Evolutionary conservation across 2,113 vertebrate genomes (phyloP).

Genomic region (Indicator indicator): DNA sequence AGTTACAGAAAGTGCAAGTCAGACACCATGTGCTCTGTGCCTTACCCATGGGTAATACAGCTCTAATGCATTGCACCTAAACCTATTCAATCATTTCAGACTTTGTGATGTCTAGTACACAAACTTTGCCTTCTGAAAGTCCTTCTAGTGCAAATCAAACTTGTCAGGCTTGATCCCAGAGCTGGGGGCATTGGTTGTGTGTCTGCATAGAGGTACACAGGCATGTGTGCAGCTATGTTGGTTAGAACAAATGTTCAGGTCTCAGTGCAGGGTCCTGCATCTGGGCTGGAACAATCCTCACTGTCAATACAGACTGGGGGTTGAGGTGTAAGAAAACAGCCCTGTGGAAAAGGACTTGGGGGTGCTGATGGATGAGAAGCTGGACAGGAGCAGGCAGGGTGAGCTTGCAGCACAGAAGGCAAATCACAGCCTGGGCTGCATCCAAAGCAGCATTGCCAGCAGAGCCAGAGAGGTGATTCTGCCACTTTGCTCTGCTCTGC

Average conservation of each 20-base stretch:
- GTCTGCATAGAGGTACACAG: rapidly evolving
- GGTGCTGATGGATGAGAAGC: no score
- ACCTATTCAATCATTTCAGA: rapidly evolving
- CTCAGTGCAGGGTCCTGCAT: not conserved
- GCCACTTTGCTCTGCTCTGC: no score
- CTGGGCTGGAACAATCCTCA: no score
- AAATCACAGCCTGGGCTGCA: no score
- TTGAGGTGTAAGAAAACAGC: no score
- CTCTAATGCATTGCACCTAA: not conserved
- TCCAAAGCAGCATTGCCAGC: no score
- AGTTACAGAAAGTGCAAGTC: not conserved
- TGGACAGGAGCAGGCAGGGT: no score
- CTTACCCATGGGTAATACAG: not conserved
- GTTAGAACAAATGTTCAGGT: not conserved
- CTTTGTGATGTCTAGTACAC: not conserved
- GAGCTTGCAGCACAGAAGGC: no score
- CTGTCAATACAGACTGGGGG: no score
- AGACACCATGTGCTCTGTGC: not conserved
- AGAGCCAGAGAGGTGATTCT: no score
- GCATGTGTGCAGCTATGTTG: rapidly evolving
- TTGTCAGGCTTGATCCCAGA: not conserved
- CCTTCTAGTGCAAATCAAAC: not conserved
- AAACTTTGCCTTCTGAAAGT: not conserved
- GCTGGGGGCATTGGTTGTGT: not conserved
- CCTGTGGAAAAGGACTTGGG: no score